Percentiles rank a stretch among this genome's conserved stretches.
Evolutionary conservation across 2,113 vertebrate species (phyloP).

Genomic region (Neotoma lepida): DNA sequence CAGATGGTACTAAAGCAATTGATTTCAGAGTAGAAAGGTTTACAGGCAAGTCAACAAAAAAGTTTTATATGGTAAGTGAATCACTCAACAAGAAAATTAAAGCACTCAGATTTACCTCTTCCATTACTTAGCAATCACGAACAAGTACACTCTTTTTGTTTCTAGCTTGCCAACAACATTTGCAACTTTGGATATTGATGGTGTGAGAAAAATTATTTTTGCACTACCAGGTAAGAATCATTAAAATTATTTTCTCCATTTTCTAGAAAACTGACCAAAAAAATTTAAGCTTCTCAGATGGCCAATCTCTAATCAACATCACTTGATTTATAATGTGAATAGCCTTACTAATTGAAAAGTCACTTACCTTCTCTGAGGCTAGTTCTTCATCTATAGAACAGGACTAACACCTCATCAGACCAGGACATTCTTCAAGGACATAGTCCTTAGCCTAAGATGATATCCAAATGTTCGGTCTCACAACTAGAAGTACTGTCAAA

Average conservation of each 20-base stretch:
- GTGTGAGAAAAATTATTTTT: constrained; percentile 99
- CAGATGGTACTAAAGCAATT: constrained; percentile 26
- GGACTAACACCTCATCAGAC: constrained; percentile 6
- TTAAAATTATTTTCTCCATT: constrained; percentile 60
- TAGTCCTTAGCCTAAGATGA: constrained; percentile 16
- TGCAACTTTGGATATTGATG: constrained; percentile 98
- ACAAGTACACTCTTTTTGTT: constrained; percentile 73
- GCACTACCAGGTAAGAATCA: constrained; percentile 96
- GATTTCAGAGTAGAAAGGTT: constrained; percentile 3
- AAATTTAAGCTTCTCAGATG: constrained; percentile 10
- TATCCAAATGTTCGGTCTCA: neutral
- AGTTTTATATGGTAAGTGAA: neutral
- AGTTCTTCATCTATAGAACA: constrained; percentile 47
- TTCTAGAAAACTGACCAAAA: constrained; percentile 57
- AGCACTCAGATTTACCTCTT: constrained; percentile 6
- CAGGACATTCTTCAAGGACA: constrained; percentile 24
- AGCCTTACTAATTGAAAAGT: neutral
- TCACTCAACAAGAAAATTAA: neutral
- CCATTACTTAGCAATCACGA: constrained; percentile 40
- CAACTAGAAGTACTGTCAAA: constrained; percentile 3
- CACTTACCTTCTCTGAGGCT: constrained; percentile 12
- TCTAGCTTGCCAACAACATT: constrained; percentile 97
- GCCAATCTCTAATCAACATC: neutral
- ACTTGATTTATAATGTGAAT: constrained; percentile 35
- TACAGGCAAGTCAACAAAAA: constrained; percentile 37